Evolutionary conservation across 1,140 invertebrate species (phyloP), one percentile per base, ranked within the genome.

Genomic region (Pseudachorutes palmiensis): DNA sequence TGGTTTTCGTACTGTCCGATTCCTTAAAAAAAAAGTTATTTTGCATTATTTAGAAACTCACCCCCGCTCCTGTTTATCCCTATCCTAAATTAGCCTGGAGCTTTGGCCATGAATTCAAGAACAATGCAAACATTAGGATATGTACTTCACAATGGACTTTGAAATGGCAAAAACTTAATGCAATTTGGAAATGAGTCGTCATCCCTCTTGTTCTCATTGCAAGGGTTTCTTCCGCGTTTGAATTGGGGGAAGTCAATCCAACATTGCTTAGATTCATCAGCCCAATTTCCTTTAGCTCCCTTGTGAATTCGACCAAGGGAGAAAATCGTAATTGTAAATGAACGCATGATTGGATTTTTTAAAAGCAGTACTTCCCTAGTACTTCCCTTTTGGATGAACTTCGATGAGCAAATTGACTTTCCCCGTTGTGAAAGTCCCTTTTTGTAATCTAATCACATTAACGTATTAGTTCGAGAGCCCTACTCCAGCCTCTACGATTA

Each of bases 1-100:
- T 98, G 41, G 95, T 98, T 81, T 98, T 98, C 78, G 96, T 92
- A 32, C 91, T 88, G 77, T 98, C 96, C 22, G 87, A 85, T 84
- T 98, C 96, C 92, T 96, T 83, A 1, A 60, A 32, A 60, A 60
- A 29, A 60, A 30, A 55, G 51, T 55, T 24, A 45, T 45, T 45
- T 45, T 45, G 19, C 36, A 19, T 12, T 19, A 45, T 19, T 19
- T 19, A 45, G 36, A 45, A 19, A 19, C 36, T 45, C 9, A 45
- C 19, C 19, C 19, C 36, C 36, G 36, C 36, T 12, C 9, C 36
- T 45, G 36, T 12, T 45, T 45, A 19, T 9, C 51, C 5, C 19
- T 41, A 19, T 41, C 19, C 36, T 9, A 41, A 9, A 41, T 9
- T 41, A 5, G 36, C 36, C 19, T 9, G 36, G 24, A 55, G 51